Base-by-base conservation (phyloP, 2,888 invertebrate genomes). In the Pollenia labialis region DNA sequence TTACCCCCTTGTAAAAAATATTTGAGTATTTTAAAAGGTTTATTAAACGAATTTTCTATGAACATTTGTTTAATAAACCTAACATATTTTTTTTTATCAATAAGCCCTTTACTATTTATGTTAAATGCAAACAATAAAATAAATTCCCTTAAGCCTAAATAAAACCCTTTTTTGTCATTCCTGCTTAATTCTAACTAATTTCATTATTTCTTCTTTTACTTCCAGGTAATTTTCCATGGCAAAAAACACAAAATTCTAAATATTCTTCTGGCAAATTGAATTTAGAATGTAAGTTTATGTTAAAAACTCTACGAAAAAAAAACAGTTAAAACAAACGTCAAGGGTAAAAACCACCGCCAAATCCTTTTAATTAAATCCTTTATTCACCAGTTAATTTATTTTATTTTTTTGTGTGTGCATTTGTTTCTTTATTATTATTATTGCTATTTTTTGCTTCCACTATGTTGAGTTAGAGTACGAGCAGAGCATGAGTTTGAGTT, bases 331-430 rank as follows among this genome's bases (percentile, higher is more conserved):
- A 32, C 23, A 48, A 46, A 56, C 9, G 60, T 32, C 32, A 32
- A 32, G 32, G 52, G 32, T 66, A 12, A 50, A 81, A 81, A 75
- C 79, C 79, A 64, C 62, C 50, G 18, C 40, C 50, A 48, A 77
- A 81, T 69, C 46, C 81, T 48, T 82, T 84, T 87, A 84, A 87
- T 84, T 87, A 77, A 87, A 87, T 84, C 77, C 81, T 62, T 82
- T 54, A 84, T 77, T 81, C 72, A 84, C 62, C 62, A 77, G 84
- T 81, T 84, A 81, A 87, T 84, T 87, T 87, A 87, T 87, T 81
- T 85, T 50, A n/a, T 46, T 64, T 71, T 42, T 79, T 62, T 54
- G 18, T 75, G 23, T 69, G 16, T 66, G 56, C 52, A 14, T 74
- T 60, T 16, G 23, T 46, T 75, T 54, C 71, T 46, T 66, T 52